Evolutionary conservation across 2,113 vertebrate genomes (phyloP).

Genomic region (Petroica traversi): DNA sequence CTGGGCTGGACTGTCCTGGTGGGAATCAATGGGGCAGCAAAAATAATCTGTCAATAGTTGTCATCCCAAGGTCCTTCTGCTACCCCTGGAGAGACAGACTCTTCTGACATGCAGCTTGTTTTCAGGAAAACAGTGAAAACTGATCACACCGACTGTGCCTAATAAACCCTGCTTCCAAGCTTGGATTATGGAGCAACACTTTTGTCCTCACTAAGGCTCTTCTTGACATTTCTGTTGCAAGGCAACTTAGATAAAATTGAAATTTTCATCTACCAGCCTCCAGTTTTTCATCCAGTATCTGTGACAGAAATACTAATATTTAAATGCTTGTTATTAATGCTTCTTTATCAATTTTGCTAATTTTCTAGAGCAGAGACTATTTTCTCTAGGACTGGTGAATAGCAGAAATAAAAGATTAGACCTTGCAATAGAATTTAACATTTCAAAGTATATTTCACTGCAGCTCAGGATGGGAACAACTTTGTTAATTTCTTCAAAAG

Average conservation of each 20-base stretch:
- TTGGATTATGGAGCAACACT: neutral
- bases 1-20: neutral
- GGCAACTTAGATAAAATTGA: neutral
- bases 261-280: neutral
- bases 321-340: neutral
- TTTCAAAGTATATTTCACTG: neutral
- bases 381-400: neutral
- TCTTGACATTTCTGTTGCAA: neutral
- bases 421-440: neutral
- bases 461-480: neutral
- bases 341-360: neutral
- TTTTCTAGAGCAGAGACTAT: neutral
- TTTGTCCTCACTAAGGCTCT: neutral
- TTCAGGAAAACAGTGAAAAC: neutral
- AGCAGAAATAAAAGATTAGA: neutral
- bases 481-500: neutral
- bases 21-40: neutral
- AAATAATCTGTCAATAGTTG: neutral
- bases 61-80: neutral
- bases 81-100: neutral
- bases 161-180: fast-evolving
- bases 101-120: neutral
- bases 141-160: neutral
- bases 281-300: neutral
- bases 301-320: neutral